A percentile compares a stretch with the other conserved stretches of the same genome.
Evolutionary conservation across 2,113 vertebrate genomes (phyloP).

Genomic region (Daboia siamensis): DNA sequence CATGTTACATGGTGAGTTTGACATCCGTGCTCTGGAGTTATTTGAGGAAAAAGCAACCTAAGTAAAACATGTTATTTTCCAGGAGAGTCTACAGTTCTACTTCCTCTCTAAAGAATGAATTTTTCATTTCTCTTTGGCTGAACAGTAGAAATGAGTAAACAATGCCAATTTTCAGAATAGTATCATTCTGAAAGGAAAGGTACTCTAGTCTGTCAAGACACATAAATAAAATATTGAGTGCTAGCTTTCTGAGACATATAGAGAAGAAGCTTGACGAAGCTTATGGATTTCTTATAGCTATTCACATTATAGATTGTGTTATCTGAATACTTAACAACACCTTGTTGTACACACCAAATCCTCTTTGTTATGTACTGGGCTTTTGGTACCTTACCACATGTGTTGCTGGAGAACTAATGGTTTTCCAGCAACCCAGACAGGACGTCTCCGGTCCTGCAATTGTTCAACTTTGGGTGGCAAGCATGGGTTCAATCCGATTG

Average conservation of each 20-base stretch:
- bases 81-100: background rate
- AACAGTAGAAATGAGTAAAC: constrained; percentile 20
- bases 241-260: background rate
- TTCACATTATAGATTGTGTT: background rate
- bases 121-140: accelerated
- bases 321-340: background rate
- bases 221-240: accelerated
- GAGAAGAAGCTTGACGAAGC: background rate
- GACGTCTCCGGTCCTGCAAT: too few species aligned
- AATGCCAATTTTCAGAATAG: constrained; percentile 7
- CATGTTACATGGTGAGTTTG: too few species aligned
- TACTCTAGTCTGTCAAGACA: accelerated
- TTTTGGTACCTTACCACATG: too few species aligned
- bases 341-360: background rate
- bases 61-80: background rate
- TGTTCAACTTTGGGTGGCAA: too few species aligned
- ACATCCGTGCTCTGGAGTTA: background rate
- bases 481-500: too few species aligned
- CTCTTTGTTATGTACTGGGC: too few species aligned
- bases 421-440: too few species aligned
- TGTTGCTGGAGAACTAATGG: too few species aligned
- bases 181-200: background rate
- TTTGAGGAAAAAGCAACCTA: background rate
- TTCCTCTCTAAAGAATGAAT: background rate
- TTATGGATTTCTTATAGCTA: accelerated